These are phyloP conservation scores for Monoplex corrugatus DNA, from an alignment of 2,888 invertebrate genomes.

Conservation along the genomic window DNA sequence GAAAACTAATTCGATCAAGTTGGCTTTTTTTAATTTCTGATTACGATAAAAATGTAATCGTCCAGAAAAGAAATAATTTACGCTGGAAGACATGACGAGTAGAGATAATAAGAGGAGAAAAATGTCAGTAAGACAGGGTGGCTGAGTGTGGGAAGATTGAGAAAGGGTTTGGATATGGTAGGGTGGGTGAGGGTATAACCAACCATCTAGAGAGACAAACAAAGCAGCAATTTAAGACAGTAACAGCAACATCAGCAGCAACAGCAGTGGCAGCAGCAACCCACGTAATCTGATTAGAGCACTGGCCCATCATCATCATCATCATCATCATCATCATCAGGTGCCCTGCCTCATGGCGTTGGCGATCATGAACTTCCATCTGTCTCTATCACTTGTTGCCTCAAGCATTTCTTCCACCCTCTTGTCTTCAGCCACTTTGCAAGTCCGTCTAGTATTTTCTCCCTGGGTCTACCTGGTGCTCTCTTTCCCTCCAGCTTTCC, in stretches of 20 bases:
- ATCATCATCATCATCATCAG: too few species aligned
- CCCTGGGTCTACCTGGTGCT: neutral
- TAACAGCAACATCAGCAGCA: neutral
- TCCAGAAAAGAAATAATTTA: too few species aligned
- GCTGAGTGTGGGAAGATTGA: neutral
- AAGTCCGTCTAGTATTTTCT: neutral
- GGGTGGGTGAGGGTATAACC: neutral
- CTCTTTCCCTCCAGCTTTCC: too few species aligned
- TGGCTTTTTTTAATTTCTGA: too few species aligned
- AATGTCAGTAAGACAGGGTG: neutral
- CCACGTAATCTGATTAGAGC: neutral
- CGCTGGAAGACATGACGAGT: too few species aligned
- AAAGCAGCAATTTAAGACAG: neutral
- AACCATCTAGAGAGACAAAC: neutral
- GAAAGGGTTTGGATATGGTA: too few species aligned
- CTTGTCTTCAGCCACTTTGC: neutral
- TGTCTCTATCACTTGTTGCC: neutral
- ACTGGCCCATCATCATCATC: neutral
- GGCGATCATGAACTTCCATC: neutral
- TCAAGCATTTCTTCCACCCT: too few species aligned
- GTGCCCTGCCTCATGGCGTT: too few species aligned
- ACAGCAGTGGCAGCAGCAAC: neutral
- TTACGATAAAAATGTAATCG: too few species aligned
- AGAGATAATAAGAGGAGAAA: neutral
- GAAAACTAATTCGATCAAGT: too few species aligned